Base-by-base conservation (phyloP, 2,797 vertebrate genomes). In the Ara ararauna region DNA sequence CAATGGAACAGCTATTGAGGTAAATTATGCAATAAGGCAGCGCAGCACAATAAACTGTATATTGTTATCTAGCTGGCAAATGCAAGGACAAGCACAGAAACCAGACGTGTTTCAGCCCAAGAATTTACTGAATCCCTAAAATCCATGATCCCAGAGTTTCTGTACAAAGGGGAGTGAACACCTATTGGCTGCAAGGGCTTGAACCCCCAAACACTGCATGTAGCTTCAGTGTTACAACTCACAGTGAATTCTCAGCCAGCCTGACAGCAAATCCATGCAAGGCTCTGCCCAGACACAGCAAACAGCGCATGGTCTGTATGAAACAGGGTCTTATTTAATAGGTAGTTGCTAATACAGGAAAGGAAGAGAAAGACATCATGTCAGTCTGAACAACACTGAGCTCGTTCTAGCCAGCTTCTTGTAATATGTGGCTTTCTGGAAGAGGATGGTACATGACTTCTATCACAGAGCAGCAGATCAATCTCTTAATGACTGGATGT, bases 261-360 rank as follows among this genome's bases (percentile, higher is more conserved):
- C 74, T 30, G 42, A 42, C 66, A 47, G 42, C 8, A 10, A 32
- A 67, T 29, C 29, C 13, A 2, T 26, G 27, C 3, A 42, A 36
- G 40, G 20, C 58, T 53, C 40, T 90, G 80, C 42, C 29, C 67
- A 66, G 44, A 45, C 2, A 1, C 26, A 2, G 1, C 7, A 76
- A 2, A 1, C 7, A 76, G 56, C 7, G 19, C 7, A 2, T 7
- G 17, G 7, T 20, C n/a, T 56, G 0, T 48, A 48, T 10, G 24
- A 68, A 65, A 27, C 4, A 7, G 10, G 9, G 53, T 15, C 11
- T 22, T 73, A 60, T 40, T 30, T 45, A 53, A 53, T 2, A 50
- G 29, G 11, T 18, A 22, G 23, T 3, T 60, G 68, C 45, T 56
- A 40, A 65, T 40, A 60, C 48, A 45, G 34, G 32, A 66, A 66